Conservation (phyloP, 2,888 invertebrate genomes). For the Ypsolopha sequella region DNA sequence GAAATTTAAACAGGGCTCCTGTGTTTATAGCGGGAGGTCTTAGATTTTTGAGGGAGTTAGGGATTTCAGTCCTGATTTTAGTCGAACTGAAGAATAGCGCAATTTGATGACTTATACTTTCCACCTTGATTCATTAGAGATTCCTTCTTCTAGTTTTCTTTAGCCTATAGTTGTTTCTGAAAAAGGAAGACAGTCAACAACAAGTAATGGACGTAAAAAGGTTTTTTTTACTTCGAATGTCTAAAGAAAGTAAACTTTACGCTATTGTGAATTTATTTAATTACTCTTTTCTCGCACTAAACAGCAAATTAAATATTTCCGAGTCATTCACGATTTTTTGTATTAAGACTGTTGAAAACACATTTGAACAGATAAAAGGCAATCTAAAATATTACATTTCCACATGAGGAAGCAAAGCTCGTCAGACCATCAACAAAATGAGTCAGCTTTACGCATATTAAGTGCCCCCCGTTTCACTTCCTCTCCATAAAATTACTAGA, state of each 20-base stretch:
- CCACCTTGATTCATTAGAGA: not conserved
- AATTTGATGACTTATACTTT: not conserved
- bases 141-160: no score
- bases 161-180: no score
- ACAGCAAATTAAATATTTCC: no score
- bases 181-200: no score
- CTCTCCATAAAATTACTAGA: slow-evolving; percentile 9
- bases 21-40: not conserved
- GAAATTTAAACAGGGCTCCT: not conserved
- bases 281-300: no score
- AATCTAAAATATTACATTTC: not conserved
- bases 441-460: slow-evolving; percentile 17
- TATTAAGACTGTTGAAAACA: not conserved
- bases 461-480: slow-evolving; percentile 9
- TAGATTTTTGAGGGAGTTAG: not conserved
- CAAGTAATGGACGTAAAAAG: no score
- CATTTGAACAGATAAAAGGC: not conserved
- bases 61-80: not conserved
- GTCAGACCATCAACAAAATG: slow-evolving; percentile 12
- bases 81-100: no score
- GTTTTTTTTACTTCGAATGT: no score
- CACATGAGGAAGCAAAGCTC: slow-evolving; percentile 1
- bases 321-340: no score
- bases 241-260: no score
- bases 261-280: no score